Conservation (phyloP, 2,113 vertebrate genomes). For the Perca schrenkii region DNA sequence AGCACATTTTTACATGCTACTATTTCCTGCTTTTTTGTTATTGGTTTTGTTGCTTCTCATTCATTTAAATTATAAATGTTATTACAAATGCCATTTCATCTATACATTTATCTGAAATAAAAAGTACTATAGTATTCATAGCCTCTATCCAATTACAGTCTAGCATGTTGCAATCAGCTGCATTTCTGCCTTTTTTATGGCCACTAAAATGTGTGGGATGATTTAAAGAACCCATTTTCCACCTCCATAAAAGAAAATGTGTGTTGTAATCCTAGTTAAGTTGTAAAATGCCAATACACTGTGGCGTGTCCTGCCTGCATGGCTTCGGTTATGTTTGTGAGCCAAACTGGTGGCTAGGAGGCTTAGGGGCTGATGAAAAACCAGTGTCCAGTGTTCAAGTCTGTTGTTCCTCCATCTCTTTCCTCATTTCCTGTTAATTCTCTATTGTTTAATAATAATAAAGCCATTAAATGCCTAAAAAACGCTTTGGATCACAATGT, state of each 20-base stretch:
- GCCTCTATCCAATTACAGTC: background rate
- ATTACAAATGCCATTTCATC: background rate
- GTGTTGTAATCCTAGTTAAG: background rate
- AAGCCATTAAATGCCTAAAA: conserved; percentile 1
- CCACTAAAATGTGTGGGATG: background rate
- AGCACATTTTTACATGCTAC: conserved; percentile 31
- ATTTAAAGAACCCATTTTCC: background rate
- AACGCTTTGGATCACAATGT: background rate
- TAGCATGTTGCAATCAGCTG: background rate
- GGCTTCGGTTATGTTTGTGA: background rate
- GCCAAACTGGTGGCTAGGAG: background rate
- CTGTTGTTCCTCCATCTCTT: background rate
- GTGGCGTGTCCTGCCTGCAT: background rate
- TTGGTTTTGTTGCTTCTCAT: background rate
- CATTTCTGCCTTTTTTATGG: background rate
- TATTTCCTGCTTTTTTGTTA: conserved; percentile 30
- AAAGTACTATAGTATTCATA: background rate
- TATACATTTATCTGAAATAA: background rate
- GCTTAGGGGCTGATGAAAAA: background rate
- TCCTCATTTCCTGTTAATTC: background rate
- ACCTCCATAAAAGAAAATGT: background rate
- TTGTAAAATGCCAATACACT: background rate
- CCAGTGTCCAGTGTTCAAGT: background rate
- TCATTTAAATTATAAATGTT: background rate
- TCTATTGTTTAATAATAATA: conserved; percentile 8